phyloP scores from a whole-genome alignment of 2,113 vertebrate genomes.

The Dromas ardeola region DNA sequence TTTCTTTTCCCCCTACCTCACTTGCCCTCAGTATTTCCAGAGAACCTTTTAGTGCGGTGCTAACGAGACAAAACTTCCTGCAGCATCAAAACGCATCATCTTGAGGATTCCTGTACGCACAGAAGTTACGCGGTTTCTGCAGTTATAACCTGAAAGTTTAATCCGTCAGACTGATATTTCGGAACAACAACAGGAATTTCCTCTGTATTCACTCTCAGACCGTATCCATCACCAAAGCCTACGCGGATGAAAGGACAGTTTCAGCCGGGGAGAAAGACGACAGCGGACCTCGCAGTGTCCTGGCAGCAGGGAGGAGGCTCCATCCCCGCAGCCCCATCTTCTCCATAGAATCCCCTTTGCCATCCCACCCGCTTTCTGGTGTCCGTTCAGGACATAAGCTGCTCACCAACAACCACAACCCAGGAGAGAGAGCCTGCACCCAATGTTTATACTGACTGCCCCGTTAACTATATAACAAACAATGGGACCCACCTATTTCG shows the following conservation, averaged over 20 bases:
- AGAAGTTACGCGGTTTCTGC: neutral
- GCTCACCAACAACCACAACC: neutral
- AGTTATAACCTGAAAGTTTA: neutral
- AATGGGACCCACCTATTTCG: neutral
- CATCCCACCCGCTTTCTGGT: neutral
- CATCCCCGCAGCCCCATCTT: neutral
- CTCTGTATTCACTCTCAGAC: neutral
- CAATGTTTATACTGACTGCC: neutral
- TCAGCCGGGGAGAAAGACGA: neutral
- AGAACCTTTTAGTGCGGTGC: neutral
- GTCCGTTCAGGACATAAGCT: neutral
- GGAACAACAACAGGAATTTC: neutral
- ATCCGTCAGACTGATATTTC: neutral
- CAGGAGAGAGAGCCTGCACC: neutral
- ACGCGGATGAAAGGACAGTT: neutral
- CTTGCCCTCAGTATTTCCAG: constrained; percentile 22
- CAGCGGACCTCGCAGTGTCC: neutral
- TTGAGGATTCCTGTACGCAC: neutral
- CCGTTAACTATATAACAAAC: neutral
- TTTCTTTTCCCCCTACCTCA: constrained; percentile 7
- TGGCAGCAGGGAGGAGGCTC: accelerated
- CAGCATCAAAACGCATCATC: neutral
- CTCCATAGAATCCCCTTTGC: neutral
- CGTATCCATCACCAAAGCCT: neutral
- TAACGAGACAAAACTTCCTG: constrained; percentile 1